Conservation (phyloP, 2,888 invertebrate species). For the Eilema sororculum region DNA sequence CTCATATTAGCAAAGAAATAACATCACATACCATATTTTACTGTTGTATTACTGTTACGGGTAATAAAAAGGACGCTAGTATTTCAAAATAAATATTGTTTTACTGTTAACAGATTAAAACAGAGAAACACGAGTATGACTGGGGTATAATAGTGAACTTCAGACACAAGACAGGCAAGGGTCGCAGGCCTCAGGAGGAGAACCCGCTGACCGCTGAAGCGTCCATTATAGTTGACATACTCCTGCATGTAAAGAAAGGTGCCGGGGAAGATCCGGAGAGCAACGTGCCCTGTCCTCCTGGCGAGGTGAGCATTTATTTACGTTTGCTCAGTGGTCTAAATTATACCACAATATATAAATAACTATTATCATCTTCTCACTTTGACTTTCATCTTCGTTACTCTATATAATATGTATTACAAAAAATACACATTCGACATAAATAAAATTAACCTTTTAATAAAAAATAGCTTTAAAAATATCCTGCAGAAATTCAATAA, state of each 20-base stretch:
- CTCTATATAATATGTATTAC: too few species aligned
- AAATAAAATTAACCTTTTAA: not conserved
- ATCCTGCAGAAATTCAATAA: not conserved
- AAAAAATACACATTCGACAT: too few species aligned
- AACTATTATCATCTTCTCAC: not conserved
- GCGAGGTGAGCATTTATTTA: constrained; percentile 77
- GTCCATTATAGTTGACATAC: constrained; percentile 93
- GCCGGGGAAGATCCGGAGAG: constrained; percentile 85
- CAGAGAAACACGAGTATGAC: constrained; percentile 95
- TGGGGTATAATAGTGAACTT: constrained; percentile 99
- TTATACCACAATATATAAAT: too few species aligned
- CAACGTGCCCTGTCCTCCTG: constrained; percentile 90
- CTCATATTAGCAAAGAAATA: too few species aligned
- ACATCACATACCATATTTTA: too few species aligned
- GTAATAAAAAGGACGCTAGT: too few species aligned
- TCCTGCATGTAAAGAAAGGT: constrained; percentile 92
- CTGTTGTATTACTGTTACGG: too few species aligned
- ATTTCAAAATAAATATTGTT: too few species aligned
- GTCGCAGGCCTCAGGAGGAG: constrained; percentile 75
- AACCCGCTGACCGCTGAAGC: constrained; percentile 87
- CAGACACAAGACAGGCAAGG: constrained; percentile 89
- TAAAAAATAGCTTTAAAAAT: not conserved
- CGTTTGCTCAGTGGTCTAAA: not conserved
- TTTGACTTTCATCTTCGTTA: too few species aligned
- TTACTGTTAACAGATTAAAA: constrained; percentile 89